Base-by-base conservation (phyloP, 2,113 vertebrate genomes). In the Thalassoma bifasciatum region DNA sequence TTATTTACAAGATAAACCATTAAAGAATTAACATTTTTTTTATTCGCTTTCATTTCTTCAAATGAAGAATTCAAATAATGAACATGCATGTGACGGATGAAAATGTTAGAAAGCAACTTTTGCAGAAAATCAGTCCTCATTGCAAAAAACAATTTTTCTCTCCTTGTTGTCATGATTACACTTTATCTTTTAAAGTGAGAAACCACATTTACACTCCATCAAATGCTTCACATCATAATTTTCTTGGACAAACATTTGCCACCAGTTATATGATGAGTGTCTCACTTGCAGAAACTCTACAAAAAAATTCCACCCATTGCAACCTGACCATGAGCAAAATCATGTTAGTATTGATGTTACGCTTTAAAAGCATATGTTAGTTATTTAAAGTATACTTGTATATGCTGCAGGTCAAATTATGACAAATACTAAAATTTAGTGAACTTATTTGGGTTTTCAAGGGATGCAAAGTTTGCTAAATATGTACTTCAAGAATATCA, bases 1-100 rank as follows among this genome's bases (percentile, higher is more conserved):
- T 85, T 80, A 86, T 85, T 81, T 75, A 69, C 17, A 21, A 46
- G 23, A 57, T 66, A 49, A 81, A 69, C 26, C 19, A 74, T 40
- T 69, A 65, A 62, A 21, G 44, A 66, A 52, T 58, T 68, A 14
- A 69, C 13, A 24, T 36, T 75, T 72, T 75, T n/a, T 24, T 5
- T 64, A 60, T 6, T 6, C 36, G 23, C n/a, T 66, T 74, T 23
- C 26, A 24, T 37, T 46, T 13, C 4, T 54, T 14, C 13, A 54
- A 54, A 44, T 36, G 12, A 44, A 50, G 44, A 47, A 53, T 24
- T 73, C 8, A 49, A 30, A 40, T 71, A 6, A 49, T 67, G 65
- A 75, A 78, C 84, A 76, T 56, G 62, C 1, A 24, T 13, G 23
- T 56, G 36, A 1, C 37, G 36, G 23, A 71, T 54, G 62, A 78